These are phyloP conservation scores for Phaedon cochleariae DNA, from an alignment of 2,888 invertebrate genomes.

Conservation along the genomic window DNA sequence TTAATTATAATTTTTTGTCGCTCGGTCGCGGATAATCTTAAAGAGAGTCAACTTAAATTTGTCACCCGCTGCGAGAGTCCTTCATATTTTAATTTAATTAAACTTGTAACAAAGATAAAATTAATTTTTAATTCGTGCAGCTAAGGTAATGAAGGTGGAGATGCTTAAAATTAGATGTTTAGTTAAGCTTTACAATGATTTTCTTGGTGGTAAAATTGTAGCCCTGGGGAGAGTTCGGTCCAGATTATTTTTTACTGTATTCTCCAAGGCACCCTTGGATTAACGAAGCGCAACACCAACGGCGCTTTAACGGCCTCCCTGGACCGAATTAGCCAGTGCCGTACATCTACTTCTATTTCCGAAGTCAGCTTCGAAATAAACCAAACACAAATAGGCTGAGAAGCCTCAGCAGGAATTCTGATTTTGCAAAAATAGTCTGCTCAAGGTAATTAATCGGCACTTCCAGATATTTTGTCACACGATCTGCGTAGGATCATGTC, in stretches of 20 bases:
- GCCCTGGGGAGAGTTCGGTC: conserved; percentile 56
- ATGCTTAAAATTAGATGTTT: conserved; percentile 53
- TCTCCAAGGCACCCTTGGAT: conserved; percentile 59
- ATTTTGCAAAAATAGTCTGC: too few species aligned
- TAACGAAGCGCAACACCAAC: conserved; percentile 59
- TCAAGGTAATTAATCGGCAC: too few species aligned
- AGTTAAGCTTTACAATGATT: conserved; percentile 54
- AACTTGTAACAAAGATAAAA: conserved; percentile 62
- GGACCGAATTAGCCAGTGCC: conserved; percentile 22
- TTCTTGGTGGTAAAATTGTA: conserved; percentile 53
- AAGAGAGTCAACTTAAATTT: conserved; percentile 50
- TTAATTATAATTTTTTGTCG: conserved; percentile 43
- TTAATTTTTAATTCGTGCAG: conserved; percentile 63
- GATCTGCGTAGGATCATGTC: too few species aligned
- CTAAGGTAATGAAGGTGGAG: conserved; percentile 54
- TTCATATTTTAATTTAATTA: conserved; percentile 61
- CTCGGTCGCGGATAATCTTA: conserved; percentile 40
- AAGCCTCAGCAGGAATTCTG: too few species aligned
- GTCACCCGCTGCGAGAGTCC: conserved; percentile 55
- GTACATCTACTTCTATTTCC: conserved; percentile 2
- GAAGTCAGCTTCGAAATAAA: neutral
- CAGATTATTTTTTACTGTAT: conserved; percentile 61
- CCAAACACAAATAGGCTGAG: too few species aligned
- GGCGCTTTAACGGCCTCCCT: conserved; percentile 44
- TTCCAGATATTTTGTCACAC: too few species aligned